Conservation (phyloP, 2,797 vertebrate species). For the Benthosema pterotum region DNA sequence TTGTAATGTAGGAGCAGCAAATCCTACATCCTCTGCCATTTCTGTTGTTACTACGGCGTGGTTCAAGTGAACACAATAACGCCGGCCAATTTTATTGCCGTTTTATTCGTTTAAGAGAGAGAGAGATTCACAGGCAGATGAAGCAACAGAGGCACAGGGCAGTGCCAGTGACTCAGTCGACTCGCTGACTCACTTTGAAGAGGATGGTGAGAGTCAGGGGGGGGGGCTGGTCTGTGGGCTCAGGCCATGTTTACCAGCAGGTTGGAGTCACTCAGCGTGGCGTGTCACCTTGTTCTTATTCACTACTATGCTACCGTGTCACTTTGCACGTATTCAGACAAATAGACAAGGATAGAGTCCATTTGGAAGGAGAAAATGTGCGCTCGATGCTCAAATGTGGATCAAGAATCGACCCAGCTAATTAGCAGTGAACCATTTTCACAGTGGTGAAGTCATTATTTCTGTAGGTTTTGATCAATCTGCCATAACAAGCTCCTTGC, state of each 20-base stretch:
- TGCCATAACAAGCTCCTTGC: no score
- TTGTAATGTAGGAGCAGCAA: background rate
- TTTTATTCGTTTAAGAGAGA: slow-evolving; percentile 16
- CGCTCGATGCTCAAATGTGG: no score
- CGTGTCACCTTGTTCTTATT: background rate
- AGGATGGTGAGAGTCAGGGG: slow-evolving; percentile 36
- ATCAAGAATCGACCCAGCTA: no score
- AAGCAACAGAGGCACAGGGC: slow-evolving; percentile 37
- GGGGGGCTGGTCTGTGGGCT: slow-evolving; percentile 40
- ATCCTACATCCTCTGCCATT: background rate
- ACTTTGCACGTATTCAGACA: no score
- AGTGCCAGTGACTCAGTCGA: slow-evolving; percentile 62
- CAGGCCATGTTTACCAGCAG: slow-evolving; percentile 20
- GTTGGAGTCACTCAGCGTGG: background rate
- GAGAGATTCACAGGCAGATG: slow-evolving; percentile 54
- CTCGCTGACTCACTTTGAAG: slow-evolving; percentile 56
- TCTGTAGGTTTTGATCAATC: no score
- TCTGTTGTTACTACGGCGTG: background rate
- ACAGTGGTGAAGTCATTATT: no score
- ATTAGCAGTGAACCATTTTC: no score
- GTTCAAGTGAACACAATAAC: background rate
- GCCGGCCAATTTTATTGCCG: background rate
- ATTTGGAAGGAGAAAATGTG: no score
- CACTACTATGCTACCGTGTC: no score
- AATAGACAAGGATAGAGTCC: no score